Evolutionary conservation across 1,140 invertebrate species (phyloP), one percentile per base, ranked within the genome.

Genomic region (Cecropterus lyciades): DNA sequence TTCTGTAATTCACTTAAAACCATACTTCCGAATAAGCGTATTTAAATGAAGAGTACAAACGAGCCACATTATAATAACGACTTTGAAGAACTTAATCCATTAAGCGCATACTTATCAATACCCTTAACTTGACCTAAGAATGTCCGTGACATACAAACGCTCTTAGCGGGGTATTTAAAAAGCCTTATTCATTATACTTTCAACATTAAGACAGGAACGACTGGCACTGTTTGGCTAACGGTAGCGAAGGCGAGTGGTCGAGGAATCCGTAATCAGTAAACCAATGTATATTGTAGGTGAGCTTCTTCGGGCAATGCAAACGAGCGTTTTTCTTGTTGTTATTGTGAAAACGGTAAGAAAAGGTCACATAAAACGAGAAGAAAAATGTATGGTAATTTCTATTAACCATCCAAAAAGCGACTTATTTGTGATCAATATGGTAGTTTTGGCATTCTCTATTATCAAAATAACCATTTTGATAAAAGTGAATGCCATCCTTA

Each of bases 211-310:
- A 49, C 17, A 43, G 48, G 45, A 48, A 60, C 43, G 11, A 8
- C 45, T 42, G 48, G n/a, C 37, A 62, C 48, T 52, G 60, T 52
- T 63, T 63, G 60, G 46, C 60, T 63, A 63, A 52, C 48, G 60
- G 60, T 63, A 63, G 48, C 60, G 10, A 37, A 24, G 60, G 16
- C 33, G 33, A 63, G 68, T 65, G 64, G 72, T 64, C 51, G 15
- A 70, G 65, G 73, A 82, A 79, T 76, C 67, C 63, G 70, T 75
- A 77, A 79, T 79, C 73, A 75, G 68, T 65, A 59, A 48, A 65
- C 57, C 67, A 68, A 65, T 67, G 59, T 67, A 71, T 48, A 56
- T 52, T 63, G 45, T 43, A 63, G 46, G 65, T 70, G 48, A 53
- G 56, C 45, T 62, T 43, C 27, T 48, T 65, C 45, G 45, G 45